Base-by-base conservation (phyloP, 2,888 invertebrate species). In the Mythimna vitellina region DNA sequence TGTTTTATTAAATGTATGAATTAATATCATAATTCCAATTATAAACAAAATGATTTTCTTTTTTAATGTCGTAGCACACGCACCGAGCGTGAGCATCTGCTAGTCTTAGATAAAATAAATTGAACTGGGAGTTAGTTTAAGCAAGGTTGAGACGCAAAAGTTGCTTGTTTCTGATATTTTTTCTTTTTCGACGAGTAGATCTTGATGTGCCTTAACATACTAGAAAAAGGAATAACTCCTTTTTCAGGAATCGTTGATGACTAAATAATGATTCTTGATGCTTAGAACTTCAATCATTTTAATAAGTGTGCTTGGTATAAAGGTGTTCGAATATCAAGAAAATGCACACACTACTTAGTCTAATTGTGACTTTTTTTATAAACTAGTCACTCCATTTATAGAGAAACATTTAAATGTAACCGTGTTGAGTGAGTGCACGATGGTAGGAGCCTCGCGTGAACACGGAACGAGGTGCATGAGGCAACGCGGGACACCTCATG, bases 401-500 rank as follows among this genome's bases (percentile, higher is more conserved):
- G 14, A 54, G 22, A 14, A 12, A 25, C 8, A 49, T 46, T 46
- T 46, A n/a, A n/a, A 9, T 29, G 6, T 32, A 51, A 53, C 32
- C 22, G 42, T 71, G 67, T 78, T 73, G 79, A 83, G 75, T 71
- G 29, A 66, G 66, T 57, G 70, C 61, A 82, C 58, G 49, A 67
- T 85, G 64, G 80, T 85, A 85, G 78, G 75, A 49, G 77, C 64
- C 35, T 60, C 69, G 66, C 86, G 85, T 85, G 86, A 82, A 81
- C 81, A 79, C 80, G 80, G 76, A 83, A 79, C 78, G 70, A 82
- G 81, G 74, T 61, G 69, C 65, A 51, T 89, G 87, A 78, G 70
- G 89, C 83, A 89, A 89, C 78, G 46, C 61, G 68, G 81, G 82
- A 83, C 80, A 77, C 85, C 80, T 83, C 87, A 90, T 87, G 87